Evolutionary conservation across 1,140 invertebrate species (phyloP), one percentile per base, ranked within the genome.

Genomic region (Lepidurus packardi): DNA sequence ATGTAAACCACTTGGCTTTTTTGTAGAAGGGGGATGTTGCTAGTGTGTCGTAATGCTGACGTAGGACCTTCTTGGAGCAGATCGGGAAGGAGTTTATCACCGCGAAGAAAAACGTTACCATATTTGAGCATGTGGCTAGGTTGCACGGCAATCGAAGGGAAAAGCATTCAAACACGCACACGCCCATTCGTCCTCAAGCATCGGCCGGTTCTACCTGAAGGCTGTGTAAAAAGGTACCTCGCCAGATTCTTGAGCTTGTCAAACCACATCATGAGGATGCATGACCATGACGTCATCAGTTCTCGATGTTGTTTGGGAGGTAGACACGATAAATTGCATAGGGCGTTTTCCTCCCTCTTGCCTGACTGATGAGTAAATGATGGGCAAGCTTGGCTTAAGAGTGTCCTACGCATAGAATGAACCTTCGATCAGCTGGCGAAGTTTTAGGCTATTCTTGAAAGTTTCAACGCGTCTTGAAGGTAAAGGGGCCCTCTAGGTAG

Each of bases 61-160:
- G 53, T 65, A 65, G 53, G 13, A 65, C 53, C 53, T 65, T 65
- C 16, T 65, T 65, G n/a, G 53, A 4, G 8, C 53, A 65, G 9
- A 65, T 65, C n/a, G 53, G 34, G 34, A 34, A 77, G 65, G 43
- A 77, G 41, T 53, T 53, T 65, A 77, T 34, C 24, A 43, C 24
- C 45, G 45, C 43, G 43, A 34, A 77, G 65, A 77, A 77, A 34
- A 53, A 65, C 65, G 76, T 77, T 45, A 77, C 76, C 76, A 77
- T 77, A 77, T 77, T 77, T 77, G 76, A 77, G 65, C 76, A 77
- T 77, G 76, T 77, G 53, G 53, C 53, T 65, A 65, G 53, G 53
- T 65, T 65, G 34, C 34, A 34, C 53, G 53, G 21, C 7, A 77
- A 77, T 65, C 41, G 41, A 45, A 45, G 76, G 76, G 43, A 44